phyloP scores from a whole-genome alignment of 2,113 vertebrate species.

The Pituophis catenifer region DNA sequence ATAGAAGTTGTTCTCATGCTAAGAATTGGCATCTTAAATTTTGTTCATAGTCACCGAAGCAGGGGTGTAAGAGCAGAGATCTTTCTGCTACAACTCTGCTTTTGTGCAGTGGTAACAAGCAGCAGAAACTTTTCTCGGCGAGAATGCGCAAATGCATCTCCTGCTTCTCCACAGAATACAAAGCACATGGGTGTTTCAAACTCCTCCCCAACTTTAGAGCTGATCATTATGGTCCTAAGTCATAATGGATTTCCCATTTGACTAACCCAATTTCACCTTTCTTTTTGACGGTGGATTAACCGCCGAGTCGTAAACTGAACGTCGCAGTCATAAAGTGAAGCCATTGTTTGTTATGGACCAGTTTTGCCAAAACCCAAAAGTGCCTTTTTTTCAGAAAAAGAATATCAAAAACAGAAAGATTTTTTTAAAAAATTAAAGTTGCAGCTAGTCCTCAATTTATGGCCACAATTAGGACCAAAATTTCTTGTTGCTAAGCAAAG shows the following conservation, averaged over 20 bases:
- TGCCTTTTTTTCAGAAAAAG: not conserved
- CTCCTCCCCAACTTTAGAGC: not conserved
- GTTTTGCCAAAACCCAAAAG: not conserved
- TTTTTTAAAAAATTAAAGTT: not conserved
- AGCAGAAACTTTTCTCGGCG: not conserved
- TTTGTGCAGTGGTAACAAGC: not conserved
- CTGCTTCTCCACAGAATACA: not conserved
- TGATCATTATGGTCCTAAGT: not conserved
- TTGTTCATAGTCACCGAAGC: not conserved
- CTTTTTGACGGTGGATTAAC: not conserved
- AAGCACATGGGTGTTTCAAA: not conserved
- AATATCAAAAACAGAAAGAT: not conserved
- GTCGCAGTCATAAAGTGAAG: not conserved
- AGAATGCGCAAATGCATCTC: not conserved
- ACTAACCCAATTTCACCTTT: not conserved
- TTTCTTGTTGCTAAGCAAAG: not conserved
- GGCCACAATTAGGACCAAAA: not conserved
- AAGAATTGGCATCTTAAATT: not conserved
- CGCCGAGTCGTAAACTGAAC: not conserved
- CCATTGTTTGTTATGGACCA: not conserved
- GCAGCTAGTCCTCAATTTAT: not conserved
- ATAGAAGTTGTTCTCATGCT: not conserved
- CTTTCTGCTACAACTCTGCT: not conserved
- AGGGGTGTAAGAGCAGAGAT: not conserved
- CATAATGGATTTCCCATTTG: not conserved